These are phyloP conservation scores for Ochropleura plecta DNA, from an alignment of 2,888 invertebrate species.

Conservation along the genomic window DNA sequence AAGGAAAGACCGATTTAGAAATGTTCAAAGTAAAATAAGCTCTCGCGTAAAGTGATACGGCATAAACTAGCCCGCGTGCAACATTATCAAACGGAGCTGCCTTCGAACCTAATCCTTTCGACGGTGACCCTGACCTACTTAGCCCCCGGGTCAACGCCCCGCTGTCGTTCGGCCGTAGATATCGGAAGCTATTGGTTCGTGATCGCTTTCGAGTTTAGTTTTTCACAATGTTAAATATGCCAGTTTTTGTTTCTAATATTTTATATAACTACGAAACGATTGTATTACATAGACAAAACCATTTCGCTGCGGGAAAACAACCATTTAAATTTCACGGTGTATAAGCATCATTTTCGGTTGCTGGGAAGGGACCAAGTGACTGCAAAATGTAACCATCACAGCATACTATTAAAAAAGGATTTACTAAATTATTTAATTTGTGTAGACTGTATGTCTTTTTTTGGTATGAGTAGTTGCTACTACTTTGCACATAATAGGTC, in stretches of 20 bases:
- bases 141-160: no score
- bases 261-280: neutral
- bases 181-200: neutral
- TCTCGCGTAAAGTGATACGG: conserved; percentile 7
- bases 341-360: no score
- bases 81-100: neutral
- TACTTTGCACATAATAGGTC: no score
- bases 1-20: conserved; percentile 1
- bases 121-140: no score
- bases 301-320: conserved; percentile 1
- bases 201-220: neutral
- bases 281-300: neutral
- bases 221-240: neutral
- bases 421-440: no score
- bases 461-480: no score
- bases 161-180: no score
- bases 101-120: neutral
- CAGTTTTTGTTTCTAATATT: conserved; percentile 5
- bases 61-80: conserved; percentile 2
- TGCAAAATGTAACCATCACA: no score
- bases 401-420: no score
- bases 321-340: neutral
- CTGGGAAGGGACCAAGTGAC: no score
- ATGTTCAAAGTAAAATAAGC: conserved; percentile 10
- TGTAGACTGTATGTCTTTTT: no score